These are phyloP conservation scores for Cyclophora albipunctata DNA, from an alignment of 2,888 invertebrate species.

Conservation along the genomic window DNA sequence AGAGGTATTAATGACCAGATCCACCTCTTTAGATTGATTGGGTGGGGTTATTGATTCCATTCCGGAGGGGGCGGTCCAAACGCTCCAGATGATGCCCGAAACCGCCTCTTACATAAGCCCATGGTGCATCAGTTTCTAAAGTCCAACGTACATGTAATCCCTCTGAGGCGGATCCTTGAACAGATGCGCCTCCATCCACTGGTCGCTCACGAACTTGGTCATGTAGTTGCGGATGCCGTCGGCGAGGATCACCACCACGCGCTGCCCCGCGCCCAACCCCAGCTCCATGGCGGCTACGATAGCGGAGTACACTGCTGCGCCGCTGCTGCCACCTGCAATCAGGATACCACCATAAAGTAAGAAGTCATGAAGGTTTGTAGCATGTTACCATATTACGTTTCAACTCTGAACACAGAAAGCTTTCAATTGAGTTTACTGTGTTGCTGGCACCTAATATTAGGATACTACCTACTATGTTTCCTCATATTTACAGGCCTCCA, in stretches of 20 bases:
- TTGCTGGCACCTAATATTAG: too few relatives aligned
- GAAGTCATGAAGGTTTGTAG: background rate
- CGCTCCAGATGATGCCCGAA: too few relatives aligned
- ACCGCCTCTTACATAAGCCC: too few relatives aligned
- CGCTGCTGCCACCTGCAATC: slow-evolving; percentile 88
- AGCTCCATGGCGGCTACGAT: slow-evolving; percentile 81
- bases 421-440: too few relatives aligned
- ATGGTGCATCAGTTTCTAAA: too few relatives aligned
- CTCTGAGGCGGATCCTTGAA: slow-evolving; percentile 53
- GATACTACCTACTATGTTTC: too few relatives aligned
- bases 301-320: slow-evolving; percentile 84
- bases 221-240: slow-evolving; percentile 97
- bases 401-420: too few relatives aligned
- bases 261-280: slow-evolving; percentile 80
- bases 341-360: background rate
- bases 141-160: slow-evolving; percentile 28
- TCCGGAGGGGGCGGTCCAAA: too few relatives aligned
- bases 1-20: too few relatives aligned
- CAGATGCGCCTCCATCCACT: slow-evolving; percentile 92
- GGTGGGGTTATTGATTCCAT: too few relatives aligned
- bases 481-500: too few relatives aligned
- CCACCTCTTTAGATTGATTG: too few relatives aligned
- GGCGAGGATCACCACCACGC: slow-evolving; percentile 89
- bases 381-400: background rate
- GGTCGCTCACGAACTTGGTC: slow-evolving; percentile 93